Percentiles rank a stretch among this genome's conserved stretches.
phyloP scores from a whole-genome alignment of 2,113 vertebrate genomes.

The Tinamus guttatus region DNA sequence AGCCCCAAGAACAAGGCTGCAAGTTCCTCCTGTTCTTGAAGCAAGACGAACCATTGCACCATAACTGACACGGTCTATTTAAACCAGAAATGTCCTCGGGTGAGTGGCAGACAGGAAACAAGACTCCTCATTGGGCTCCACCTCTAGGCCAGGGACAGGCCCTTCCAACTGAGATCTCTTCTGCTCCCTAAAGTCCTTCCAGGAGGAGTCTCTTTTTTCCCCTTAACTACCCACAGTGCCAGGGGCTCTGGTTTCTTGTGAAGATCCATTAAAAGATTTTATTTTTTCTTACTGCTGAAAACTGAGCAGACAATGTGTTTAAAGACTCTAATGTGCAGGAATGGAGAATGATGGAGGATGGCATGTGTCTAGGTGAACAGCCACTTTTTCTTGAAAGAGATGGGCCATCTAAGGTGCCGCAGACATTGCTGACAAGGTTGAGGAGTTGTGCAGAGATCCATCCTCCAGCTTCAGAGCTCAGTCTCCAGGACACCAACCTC shows the following conservation, averaged over 20 bases:
- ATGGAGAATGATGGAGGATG: neutral
- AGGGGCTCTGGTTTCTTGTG: neutral
- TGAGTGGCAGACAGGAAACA: neutral
- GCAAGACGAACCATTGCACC: neutral
- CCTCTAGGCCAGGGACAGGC: neutral
- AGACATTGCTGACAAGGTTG: neutral
- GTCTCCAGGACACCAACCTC: slow-evolving; percentile 31
- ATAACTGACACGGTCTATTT: neutral
- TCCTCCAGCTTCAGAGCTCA: slow-evolving; percentile 7
- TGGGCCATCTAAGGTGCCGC: neutral
- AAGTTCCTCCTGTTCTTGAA: neutral
- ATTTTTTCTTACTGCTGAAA: neutral
- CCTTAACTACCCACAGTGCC: neutral
- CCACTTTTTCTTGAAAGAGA: neutral
- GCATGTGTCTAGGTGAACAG: neutral
- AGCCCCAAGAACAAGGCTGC: neutral
- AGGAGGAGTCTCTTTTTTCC: neutral
- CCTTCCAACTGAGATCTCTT: neutral
- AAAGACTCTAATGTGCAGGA: neutral
- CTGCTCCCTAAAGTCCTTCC: neutral
- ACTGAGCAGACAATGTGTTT: neutral
- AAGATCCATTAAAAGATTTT: neutral
- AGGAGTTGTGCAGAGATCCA: neutral
- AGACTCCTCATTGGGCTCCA: neutral
- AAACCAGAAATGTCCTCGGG: neutral